Conservation (phyloP, 2,797 vertebrate genomes). For the Galago senegalensis region DNA sequence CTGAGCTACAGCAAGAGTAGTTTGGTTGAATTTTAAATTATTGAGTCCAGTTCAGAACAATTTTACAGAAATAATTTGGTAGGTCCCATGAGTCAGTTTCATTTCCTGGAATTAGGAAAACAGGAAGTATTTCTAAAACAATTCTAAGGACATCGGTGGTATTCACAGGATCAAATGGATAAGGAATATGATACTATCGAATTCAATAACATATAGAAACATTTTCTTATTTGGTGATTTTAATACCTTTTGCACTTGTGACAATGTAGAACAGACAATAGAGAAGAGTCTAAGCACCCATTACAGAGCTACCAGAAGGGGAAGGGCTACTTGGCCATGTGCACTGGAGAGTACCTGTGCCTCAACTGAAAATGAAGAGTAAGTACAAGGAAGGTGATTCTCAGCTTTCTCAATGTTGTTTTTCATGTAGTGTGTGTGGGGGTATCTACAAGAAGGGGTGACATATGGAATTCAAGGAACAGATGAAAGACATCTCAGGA, state of each 20-base stretch:
- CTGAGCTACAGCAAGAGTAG: conserved; percentile 47
- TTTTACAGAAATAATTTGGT: conserved; percentile 69
- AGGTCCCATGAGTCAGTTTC: conserved; percentile 52
- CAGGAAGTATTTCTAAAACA: conserved; percentile 74
- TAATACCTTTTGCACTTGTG: not conserved
- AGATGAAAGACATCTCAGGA: conserved; percentile 49
- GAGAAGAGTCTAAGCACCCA: not conserved
- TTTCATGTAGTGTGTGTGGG: not conserved
- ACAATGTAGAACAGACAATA: not conserved
- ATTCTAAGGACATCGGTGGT: conserved; percentile 45
- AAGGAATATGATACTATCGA: conserved; percentile 37
- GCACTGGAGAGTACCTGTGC: not conserved
- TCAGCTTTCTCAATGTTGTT: not conserved
- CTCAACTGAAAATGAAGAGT: conserved; percentile 28
- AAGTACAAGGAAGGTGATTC: not conserved
- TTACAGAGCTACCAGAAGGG: conserved; percentile 2
- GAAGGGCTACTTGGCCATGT: not conserved
- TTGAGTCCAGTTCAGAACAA: conserved; percentile 60
- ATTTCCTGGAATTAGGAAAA: conserved; percentile 74
- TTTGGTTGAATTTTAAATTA: conserved; percentile 69
- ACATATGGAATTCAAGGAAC: conserved; percentile 51
- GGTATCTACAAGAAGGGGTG: not conserved
- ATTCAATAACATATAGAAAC: conserved; percentile 26
- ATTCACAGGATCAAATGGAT: conserved; percentile 47
- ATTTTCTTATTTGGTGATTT: conserved; percentile 26